Evolutionary conservation across 2,113 vertebrate species (phyloP).

Genomic region (Furnarius figulus): DNA sequence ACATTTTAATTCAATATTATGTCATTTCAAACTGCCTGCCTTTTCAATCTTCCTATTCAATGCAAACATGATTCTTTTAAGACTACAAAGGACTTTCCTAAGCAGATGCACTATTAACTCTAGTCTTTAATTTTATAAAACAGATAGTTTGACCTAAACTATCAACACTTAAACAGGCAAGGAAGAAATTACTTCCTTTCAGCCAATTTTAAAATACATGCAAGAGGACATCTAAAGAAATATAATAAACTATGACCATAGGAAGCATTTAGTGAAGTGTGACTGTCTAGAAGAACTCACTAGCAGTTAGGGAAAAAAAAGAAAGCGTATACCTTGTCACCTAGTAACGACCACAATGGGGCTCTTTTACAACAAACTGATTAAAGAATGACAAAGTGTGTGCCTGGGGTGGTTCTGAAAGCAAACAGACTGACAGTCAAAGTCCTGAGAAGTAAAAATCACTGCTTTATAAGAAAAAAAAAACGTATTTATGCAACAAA

Average conservation of each 20-base stretch:
- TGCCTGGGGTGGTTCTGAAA: not conserved
- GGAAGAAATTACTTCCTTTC: not conserved
- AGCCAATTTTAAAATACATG: not conserved
- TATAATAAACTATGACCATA: not conserved
- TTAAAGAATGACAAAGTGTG: not conserved
- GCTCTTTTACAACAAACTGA: not conserved
- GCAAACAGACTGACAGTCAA: not conserved
- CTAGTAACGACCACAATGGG: conserved; percentile 1
- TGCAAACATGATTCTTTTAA: not conserved
- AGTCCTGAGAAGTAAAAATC: not conserved
- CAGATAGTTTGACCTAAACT: not conserved
- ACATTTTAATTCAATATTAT: not conserved
- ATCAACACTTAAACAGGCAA: not conserved
- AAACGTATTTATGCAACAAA: not conserved
- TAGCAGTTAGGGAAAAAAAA: not conserved
- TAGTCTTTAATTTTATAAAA: not conserved
- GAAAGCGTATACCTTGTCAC: not conserved
- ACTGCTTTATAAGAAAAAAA: not conserved
- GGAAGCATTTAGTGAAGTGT: not conserved
- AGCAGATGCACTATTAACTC: not conserved
- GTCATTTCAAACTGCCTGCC: not conserved
- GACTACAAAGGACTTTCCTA: not conserved
- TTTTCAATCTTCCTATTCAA: not conserved
- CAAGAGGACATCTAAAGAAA: not conserved
- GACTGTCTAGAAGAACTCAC: not conserved